phyloP scores from a whole-genome alignment of 2,888 invertebrate species.

The Girardia tigrina region DNA sequence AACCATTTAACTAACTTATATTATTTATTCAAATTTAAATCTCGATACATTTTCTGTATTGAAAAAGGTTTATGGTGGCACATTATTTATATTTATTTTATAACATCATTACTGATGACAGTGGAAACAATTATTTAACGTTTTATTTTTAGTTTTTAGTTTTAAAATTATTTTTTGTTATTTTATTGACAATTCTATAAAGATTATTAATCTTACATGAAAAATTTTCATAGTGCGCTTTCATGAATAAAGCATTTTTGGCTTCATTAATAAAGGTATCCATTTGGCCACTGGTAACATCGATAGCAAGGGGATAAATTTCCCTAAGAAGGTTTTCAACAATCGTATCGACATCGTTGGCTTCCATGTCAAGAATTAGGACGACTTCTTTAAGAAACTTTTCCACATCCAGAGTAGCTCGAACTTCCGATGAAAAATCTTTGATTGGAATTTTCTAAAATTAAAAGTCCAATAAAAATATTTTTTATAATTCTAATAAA shows the following conservation, averaged over 20 bases:
- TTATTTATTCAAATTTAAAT: no score
- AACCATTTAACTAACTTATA: no score
- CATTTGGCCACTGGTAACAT: background rate
- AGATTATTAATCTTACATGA: slow-evolving; percentile 16
- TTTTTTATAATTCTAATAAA: no score
- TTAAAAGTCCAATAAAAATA: no score
- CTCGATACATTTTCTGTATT: no score
- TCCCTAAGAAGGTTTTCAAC: slow-evolving; percentile 51
- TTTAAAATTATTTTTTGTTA: background rate
- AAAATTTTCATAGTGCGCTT: slow-evolving; percentile 39
- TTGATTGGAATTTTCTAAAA: slow-evolving; percentile 55
- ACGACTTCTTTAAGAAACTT: slow-evolving; percentile 55
- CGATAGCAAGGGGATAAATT: slow-evolving; percentile 18
- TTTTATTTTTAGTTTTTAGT: no score
- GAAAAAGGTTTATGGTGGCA: no score
- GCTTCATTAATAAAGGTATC: slow-evolving; percentile 41
- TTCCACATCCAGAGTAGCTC: slow-evolving; percentile 56
- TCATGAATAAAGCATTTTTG: slow-evolving; percentile 50
- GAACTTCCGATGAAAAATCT: slow-evolving; percentile 56
- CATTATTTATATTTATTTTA: no score
- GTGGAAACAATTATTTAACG: no score
- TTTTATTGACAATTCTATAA: background rate
- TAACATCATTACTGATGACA: no score
- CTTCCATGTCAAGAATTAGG: slow-evolving; percentile 54
- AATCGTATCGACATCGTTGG: slow-evolving; percentile 53